phyloP scores from a whole-genome alignment of 2,113 vertebrate genomes.

The Spheniscus mendiculus region DNA sequence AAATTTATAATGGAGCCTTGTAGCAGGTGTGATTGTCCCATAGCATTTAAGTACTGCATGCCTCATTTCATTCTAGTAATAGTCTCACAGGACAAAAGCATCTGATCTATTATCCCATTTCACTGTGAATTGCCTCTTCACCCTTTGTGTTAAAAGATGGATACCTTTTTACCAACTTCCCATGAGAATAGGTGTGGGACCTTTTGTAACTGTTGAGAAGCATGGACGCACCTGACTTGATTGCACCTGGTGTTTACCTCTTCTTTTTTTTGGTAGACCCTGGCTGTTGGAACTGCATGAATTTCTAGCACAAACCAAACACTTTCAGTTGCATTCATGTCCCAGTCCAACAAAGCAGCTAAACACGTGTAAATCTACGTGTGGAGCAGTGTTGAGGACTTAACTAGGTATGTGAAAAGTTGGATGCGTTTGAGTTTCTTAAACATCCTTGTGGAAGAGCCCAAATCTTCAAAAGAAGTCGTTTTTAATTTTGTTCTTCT shows the following conservation, averaged over 20 bases:
- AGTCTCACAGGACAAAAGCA: conserved; percentile 1
- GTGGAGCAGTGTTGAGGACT: neutral
- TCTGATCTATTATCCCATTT: neutral
- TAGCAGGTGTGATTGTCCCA: neutral
- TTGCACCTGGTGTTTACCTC: neutral
- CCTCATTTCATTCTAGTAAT: conserved; percentile 18
- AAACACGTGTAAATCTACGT: fast-evolving
- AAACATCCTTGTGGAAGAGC: neutral
- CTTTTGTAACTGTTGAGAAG: neutral
- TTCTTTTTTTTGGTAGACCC: neutral
- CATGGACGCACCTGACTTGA: neutral
- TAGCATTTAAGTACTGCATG: neutral
- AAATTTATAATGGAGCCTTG: neutral
- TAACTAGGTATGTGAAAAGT: neutral
- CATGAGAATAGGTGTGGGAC: neutral
- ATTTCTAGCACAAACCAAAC: neutral
- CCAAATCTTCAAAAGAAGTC: neutral
- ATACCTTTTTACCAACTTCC: neutral
- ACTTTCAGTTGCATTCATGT: neutral
- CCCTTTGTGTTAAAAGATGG: neutral
- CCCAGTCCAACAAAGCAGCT: neutral
- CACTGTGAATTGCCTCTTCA: neutral
- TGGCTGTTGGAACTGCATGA: neutral
- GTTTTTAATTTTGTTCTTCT: neutral
- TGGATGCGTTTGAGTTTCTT: neutral